phyloP scores from a whole-genome alignment of 2,888 invertebrate genomes.

The Amblyteles armatorius region DNA sequence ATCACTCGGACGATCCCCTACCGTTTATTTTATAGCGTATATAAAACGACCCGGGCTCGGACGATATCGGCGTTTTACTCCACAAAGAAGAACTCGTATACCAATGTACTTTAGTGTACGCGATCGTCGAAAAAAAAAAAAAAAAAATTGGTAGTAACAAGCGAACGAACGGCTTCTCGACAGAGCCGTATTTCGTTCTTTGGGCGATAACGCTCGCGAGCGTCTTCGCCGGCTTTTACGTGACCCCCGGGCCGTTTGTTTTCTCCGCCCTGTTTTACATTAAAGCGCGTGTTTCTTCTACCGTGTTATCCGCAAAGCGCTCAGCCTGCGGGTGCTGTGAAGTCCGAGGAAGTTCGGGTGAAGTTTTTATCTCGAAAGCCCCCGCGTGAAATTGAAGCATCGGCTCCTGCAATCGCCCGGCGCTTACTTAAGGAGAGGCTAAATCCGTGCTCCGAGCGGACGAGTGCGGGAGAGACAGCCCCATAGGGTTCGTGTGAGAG shows the following conservation, averaged over 20 bases:
- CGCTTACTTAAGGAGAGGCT: no score
- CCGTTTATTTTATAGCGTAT: constrained; percentile 31
- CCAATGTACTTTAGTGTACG: background rate
- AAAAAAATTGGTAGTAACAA: constrained; percentile 29
- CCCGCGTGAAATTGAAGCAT: background rate
- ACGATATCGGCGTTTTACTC: constrained; percentile 16
- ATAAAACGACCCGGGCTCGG: constrained; percentile 7
- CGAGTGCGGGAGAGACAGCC: no score
- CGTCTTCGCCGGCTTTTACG: background rate
- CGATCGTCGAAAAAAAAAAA: constrained; percentile 16
- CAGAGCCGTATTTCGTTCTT: constrained; percentile 50
- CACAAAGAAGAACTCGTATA: background rate
- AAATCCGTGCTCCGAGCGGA: no score
- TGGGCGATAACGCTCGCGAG: constrained; percentile 10
- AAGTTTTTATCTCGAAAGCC: no score
- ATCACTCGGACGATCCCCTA: constrained; percentile 15
- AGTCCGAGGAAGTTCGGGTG: no score
- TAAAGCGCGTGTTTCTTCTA: constrained; percentile 11
- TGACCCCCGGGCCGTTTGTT: constrained; percentile 38
- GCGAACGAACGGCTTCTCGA: constrained; percentile 22
- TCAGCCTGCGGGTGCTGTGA: background rate
- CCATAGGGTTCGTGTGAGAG: no score
- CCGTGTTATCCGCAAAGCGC: background rate
- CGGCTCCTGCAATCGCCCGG: background rate
- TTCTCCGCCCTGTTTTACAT: constrained; percentile 24